Conservation (phyloP, 30 jellyfish, hydroid and myxozoan genomes). For the Aurelia coerulea region DNA sequence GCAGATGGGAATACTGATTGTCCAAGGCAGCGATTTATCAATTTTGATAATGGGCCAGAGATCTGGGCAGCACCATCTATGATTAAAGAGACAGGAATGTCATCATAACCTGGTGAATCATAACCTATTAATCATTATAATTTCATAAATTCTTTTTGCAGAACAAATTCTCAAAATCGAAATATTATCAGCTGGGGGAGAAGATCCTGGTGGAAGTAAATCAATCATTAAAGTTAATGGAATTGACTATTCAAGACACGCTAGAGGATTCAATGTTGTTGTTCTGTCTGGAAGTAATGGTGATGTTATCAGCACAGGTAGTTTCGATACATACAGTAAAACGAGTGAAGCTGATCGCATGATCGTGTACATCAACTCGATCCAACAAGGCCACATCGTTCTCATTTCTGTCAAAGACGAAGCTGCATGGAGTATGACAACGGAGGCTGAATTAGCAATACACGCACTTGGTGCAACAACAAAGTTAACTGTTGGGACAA, state of each 20-base stretch:
- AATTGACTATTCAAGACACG: neutral
- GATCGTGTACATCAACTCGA: neutral
- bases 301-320: neutral
- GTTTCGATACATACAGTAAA: neutral
- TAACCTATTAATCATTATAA: too few species aligned
- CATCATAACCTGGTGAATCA: too few species aligned
- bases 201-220: neutral
- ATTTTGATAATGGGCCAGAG: too few species aligned
- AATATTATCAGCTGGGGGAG: neutral
- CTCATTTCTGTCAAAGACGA: neutral
- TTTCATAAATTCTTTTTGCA: too few species aligned
- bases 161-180: neutral
- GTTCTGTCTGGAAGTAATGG: constrained; percentile 3
- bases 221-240: neutral
- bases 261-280: constrained; percentile 4
- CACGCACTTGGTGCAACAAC: neutral
- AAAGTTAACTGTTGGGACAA: neutral
- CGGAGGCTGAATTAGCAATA: neutral
- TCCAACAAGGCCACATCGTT: neutral
- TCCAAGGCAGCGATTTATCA: too few species aligned
- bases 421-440: neutral
- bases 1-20: too few species aligned
- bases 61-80: too few species aligned
- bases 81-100: too few species aligned
- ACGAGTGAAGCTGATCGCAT: neutral